Percentiles rank a stretch among this genome's conserved stretches.
Evolutionary conservation across 53 echinoderm and acorn worm species (phyloP).

Genomic region (Zoroaster sp.): DNA sequence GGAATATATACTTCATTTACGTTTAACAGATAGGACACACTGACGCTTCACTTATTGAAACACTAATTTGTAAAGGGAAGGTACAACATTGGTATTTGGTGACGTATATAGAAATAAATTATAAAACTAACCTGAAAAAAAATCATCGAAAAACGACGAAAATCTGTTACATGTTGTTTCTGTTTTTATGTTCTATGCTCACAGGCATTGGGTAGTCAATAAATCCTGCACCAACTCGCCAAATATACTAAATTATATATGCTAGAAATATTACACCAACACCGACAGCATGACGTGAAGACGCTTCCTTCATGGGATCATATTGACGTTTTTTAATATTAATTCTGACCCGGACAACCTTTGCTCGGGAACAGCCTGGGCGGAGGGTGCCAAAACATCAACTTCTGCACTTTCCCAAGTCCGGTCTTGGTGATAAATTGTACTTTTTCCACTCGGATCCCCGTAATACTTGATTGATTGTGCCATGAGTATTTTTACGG

Average conservation of each 20-base stretch:
- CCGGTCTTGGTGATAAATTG: constrained; percentile 20
- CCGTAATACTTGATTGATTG: constrained; percentile 11
- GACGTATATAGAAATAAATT: too few relatives aligned
- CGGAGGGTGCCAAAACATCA: constrained; percentile 25
- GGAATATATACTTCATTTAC: too few relatives aligned
- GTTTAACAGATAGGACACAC: too few relatives aligned
- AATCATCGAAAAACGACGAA: too few relatives aligned
- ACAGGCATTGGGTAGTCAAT: too few relatives aligned
- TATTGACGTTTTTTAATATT: background rate
- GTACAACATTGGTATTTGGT: too few relatives aligned
- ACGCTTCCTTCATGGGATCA: background rate
- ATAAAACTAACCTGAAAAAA: too few relatives aligned
- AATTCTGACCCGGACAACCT: constrained; percentile 22
- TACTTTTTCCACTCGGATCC: background rate
- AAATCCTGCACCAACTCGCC: background rate
- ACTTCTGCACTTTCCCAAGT: constrained; percentile 29
- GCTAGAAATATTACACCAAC: constrained; percentile 29
- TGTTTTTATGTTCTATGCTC: too few relatives aligned
- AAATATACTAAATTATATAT: background rate
- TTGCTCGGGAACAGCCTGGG: constrained; percentile 2
- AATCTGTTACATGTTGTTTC: too few relatives aligned
- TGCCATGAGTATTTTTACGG: background rate
- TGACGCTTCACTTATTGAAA: too few relatives aligned
- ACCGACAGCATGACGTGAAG: background rate
- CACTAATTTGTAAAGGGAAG: too few relatives aligned